Evolutionary conservation across 1,140 invertebrate genomes (phyloP).

Genomic region (Cepaea nemoralis): DNA sequence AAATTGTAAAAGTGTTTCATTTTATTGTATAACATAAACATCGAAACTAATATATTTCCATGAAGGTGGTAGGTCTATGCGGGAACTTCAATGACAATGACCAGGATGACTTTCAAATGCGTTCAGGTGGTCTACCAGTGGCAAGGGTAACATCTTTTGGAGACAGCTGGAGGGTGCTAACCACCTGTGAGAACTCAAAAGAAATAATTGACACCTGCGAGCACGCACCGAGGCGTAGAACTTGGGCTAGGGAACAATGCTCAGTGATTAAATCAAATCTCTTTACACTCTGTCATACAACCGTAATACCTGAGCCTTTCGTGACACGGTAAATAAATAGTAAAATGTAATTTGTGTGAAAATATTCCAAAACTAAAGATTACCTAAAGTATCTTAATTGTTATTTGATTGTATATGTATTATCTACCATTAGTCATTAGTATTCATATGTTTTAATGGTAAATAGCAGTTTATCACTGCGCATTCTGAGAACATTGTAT

Average conservation of each 20-base stretch:
- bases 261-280: constrained; percentile 80
- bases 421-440: no score
- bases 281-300: constrained; percentile 84
- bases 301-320: constrained; percentile 74
- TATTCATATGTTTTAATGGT: no score
- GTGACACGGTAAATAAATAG: neutral
- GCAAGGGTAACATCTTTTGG: constrained; percentile 82
- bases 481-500: no score
- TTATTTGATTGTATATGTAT: no score
- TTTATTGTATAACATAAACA: no score
- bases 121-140: constrained; percentile 81
- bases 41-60: neutral
- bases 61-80: constrained; percentile 85
- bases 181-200: constrained; percentile 76
- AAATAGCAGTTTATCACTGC: no score
- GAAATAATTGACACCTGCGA: constrained; percentile 78
- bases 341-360: no score
- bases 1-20: no score
- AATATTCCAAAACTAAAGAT: no score
- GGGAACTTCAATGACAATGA: constrained; percentile 89
- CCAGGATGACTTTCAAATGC: constrained; percentile 80
- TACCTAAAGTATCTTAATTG: no score
- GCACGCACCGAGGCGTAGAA: constrained; percentile 79
- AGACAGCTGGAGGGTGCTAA: constrained; percentile 88
- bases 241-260: constrained; percentile 84